A percentile compares a stretch with the other conserved stretches of the same genome.
Conservation (phyloP, 2,113 vertebrate genomes). For the Sardina pilchardus region DNA sequence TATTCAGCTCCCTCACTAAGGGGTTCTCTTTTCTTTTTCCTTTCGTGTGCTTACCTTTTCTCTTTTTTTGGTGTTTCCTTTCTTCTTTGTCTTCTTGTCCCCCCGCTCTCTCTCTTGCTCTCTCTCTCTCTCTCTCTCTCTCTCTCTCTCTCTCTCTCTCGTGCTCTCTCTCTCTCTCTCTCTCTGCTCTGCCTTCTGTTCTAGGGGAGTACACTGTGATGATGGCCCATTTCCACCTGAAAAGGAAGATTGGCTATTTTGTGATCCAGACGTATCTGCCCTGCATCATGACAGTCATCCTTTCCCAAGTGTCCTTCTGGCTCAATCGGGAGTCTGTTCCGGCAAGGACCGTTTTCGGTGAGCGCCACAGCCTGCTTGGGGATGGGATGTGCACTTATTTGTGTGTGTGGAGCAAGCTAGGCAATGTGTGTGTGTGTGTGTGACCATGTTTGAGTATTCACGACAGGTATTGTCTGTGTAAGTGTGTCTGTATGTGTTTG, state of each 20-base stretch:
- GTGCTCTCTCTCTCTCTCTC: not conserved
- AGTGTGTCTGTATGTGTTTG: not conserved
- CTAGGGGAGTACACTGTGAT: conserved; percentile 95
- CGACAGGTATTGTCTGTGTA: not conserved
- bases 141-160: conserved; percentile 30
- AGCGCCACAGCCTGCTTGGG: conserved; percentile 50
- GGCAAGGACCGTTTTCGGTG: conserved; percentile 94
- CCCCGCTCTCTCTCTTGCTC: not conserved
- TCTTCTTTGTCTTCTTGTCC: not conserved
- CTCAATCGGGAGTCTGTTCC: conserved; percentile 93
- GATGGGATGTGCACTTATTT: not conserved
- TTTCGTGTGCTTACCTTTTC: not conserved
- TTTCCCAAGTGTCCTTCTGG: conserved; percentile 96
- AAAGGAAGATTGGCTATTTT: conserved; percentile 96
- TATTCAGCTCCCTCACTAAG: not conserved
- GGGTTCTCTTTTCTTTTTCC: not conserved
- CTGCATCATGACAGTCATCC: conserved; percentile 96
- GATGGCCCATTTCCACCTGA: conserved; percentile 94
- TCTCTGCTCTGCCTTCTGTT: not conserved
- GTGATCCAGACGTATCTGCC: conserved; percentile 96
- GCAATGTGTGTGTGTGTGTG: not conserved
- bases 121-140: conserved; percentile 29
- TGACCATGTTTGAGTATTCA: not conserved
- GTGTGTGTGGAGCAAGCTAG: not conserved
- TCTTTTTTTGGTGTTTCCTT: not conserved